Evolutionary conservation across 2,888 invertebrate genomes (phyloP), one percentile per base, ranked within the genome.

Genomic region (Drosophila parthenogenetica): DNA sequence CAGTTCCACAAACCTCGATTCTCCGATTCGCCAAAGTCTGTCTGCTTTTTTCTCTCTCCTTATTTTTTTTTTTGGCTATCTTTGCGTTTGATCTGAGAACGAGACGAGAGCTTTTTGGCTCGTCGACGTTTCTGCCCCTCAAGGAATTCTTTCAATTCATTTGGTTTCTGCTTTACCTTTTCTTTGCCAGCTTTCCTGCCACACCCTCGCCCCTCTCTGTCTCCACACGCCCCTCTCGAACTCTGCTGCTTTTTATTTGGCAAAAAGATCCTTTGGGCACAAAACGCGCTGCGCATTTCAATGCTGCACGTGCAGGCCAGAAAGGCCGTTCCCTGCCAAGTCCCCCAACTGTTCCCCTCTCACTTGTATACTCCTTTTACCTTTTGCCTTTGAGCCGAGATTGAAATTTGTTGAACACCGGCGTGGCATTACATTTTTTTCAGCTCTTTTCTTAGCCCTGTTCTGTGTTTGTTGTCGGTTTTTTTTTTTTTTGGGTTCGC

Each of bases 331-430:
- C 46, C 29, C n/a, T 37, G 54, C 39, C 19, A 19, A 45, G 17
- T 42, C 57, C 17, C 10, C 16, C 54, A 17, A 2, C n/a, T 3
- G 13, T 7, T 39, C 39, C 3, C 2, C 13, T 46, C 10, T 14
- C 37, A 2, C 14, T 43, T 55, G 61, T 59, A 35, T 35, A 49
- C 5, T 5, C 29, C 7, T 16, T 22, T 51, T 51, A 45, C 39
- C 51, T 39, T 63, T 63, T 68, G 75, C 78, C 87, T 83, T 70
- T 83, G 85, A 83, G 83, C 87, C 82, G 87, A 83, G 83, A 83
- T 83, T 85, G 84, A 86, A 88, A 88, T 85, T 85, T 85, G 73
- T 72, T 88, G 85, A 88, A 85, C 88, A 85, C 88, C 81, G 81
- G 88, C 87, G 86, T 87, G 86, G 84, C 85, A 84, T 79, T 70